These are phyloP conservation scores for Hetaerina titia DNA, from an alignment of 2,888 invertebrate species.

Conservation along the genomic window DNA sequence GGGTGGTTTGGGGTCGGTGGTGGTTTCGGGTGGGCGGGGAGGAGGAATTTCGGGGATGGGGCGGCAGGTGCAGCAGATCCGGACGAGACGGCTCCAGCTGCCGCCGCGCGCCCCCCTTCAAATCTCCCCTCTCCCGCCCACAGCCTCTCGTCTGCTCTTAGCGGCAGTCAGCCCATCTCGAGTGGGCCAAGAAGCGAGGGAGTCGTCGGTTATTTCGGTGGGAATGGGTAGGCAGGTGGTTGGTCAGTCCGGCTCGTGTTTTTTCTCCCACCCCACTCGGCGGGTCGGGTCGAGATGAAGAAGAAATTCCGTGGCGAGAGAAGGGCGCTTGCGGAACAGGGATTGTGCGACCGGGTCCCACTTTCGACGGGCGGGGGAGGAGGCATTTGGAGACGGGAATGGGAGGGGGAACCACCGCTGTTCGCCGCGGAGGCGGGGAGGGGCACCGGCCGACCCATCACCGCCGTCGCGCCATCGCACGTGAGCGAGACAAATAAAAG, in stretches of 20 bases:
- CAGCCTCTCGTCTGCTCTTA: not conserved
- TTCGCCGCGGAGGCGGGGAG: too few relatives aligned
- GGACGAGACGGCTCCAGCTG: not conserved
- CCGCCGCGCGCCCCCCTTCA: not conserved
- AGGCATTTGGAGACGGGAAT: too few relatives aligned
- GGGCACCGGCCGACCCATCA: not conserved
- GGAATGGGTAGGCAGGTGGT: not conserved
- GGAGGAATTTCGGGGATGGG: conserved; percentile 18
- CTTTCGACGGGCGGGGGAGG: not conserved
- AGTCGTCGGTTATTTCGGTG: not conserved
- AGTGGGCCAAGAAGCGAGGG: not conserved
- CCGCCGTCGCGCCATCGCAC: not conserved
- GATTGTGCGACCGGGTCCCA: not conserved
- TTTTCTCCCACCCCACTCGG: not conserved
- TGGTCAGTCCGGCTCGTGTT: not conserved
- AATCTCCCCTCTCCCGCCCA: too few relatives aligned
- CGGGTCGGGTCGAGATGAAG: not conserved
- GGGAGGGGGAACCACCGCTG: too few relatives aligned
- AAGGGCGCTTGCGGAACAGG: not conserved
- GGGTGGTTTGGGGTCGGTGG: not conserved
- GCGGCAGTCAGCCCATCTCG: not conserved
- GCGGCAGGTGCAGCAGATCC: not conserved
- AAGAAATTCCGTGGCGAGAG: not conserved
- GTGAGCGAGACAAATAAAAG: conserved; percentile 2
- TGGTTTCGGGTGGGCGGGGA: not conserved